A percentile compares a stretch with the other conserved stretches of the same genome.
Evolutionary conservation across 2,888 invertebrate species (phyloP).

Genomic region (Timandra comae): DNA sequence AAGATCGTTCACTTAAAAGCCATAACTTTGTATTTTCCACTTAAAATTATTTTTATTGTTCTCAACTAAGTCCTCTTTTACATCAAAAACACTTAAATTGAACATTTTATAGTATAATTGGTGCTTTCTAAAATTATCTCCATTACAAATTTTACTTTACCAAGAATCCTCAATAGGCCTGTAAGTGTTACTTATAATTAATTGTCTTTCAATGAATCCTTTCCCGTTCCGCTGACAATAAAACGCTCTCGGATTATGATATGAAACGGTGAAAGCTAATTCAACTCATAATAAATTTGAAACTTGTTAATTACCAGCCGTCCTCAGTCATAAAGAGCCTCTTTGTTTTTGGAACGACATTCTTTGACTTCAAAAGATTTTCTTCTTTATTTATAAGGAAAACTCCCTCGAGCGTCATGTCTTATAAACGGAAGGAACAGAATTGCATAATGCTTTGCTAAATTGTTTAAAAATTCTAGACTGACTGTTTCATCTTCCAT

Average conservation of each 20-base stretch:
- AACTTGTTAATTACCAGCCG: constrained; percentile 64
- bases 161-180: constrained; percentile 15
- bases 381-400: constrained; percentile 17
- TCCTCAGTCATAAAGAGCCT: constrained; percentile 49
- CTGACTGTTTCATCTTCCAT: constrained; percentile 35
- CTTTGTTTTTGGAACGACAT: constrained; percentile 49
- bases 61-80: too few species aligned
- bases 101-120: too few species aligned
- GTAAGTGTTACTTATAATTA: constrained; percentile 59
- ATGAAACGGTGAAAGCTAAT: constrained; percentile 68
- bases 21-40: too few species aligned
- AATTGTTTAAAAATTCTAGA: constrained; percentile 49
- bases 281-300: constrained; percentile 61
- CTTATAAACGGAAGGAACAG: constrained; percentile 2
- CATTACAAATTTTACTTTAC: constrained; percentile 1
- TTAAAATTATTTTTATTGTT: too few species aligned
- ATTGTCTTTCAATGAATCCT: constrained; percentile 35
- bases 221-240: constrained; percentile 43
- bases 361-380: constrained; percentile 47
- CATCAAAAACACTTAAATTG: background rate
- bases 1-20: too few species aligned
- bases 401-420: constrained; percentile 1
- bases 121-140: too few species aligned
- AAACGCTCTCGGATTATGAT: constrained; percentile 67
- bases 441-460: constrained; percentile 30